Evolutionary conservation across 2,888 invertebrate genomes (phyloP), one percentile per base, ranked within the genome.

Genomic region (Camponotus fellah): DNA sequence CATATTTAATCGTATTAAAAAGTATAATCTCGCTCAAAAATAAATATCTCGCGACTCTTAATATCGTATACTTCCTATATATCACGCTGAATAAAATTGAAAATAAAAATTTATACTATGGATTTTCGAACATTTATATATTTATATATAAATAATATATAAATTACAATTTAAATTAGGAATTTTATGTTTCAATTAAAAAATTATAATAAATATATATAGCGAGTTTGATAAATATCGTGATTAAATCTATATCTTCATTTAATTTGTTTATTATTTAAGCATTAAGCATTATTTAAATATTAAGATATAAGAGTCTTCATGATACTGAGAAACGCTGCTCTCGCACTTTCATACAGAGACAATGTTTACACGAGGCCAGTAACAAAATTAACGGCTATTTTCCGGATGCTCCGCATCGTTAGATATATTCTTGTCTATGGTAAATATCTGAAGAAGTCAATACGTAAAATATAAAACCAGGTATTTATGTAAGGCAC

Each of bases 321-420:
- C 49, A 4, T 17, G 32, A 3, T 17, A 21, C 12, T 34, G 83
- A 62, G 69, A 83, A 79, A 79, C 79, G 62, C 79, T 83, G 83
- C 49, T 66, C 68, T 69, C 79, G 82, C 14, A 71, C 68, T 68
- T 82, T 82, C 62, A n/a, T 85, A 87, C 89, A 89, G 76, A 86
- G 89, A 89, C 89, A 86, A 89, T 89, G 89, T 89, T 89, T 89
- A 89, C 89, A 89, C 89, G 89, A 85, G 82, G 86, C 80, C 86
- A 76, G 72, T 65, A 64, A 89, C 85, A 88, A 71, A 72, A 86
- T 85, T 77, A 76, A 85, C 69, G 26, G 46, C 62, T 80, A 80
- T 53, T 66, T 53, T 77, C 66, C 62, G 80, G 81, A 81, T 82
- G 69, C 82, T 83, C 87, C 69, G 87, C 72, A 72, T 85, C 79